A percentile compares a stretch with the other conserved stretches of the same genome.
Evolutionary conservation across 2,797 vertebrate species (phyloP).

Genomic region (Galaxias olidus): DNA sequence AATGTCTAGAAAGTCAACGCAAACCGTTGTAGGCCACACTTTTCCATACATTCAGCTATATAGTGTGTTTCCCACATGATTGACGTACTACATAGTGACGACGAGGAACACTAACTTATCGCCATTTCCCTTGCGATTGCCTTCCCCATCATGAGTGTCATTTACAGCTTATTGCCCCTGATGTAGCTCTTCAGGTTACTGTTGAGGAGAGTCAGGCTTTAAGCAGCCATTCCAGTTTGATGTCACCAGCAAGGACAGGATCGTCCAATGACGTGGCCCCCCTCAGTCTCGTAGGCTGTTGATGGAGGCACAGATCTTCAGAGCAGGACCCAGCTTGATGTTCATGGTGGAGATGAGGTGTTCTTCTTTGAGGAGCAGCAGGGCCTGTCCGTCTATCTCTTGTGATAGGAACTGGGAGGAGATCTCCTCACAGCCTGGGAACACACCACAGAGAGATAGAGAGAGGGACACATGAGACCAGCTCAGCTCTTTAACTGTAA

Average conservation of each 20-base stretch:
- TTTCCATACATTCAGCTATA: slow-evolving; percentile 14
- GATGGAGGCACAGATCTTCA: slow-evolving; percentile 99
- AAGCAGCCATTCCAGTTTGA: slow-evolving; percentile 10
- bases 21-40: slow-evolving; percentile 24
- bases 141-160: too few relatives aligned
- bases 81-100: slow-evolving; percentile 5
- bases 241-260: slow-evolving; percentile 4
- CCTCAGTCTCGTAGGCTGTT: slow-evolving; percentile 92
- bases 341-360: slow-evolving; percentile 99
- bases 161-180: too few relatives aligned
- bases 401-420: slow-evolving; percentile 95
- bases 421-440: slow-evolving; percentile 92
- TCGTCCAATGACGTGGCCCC: neutral
- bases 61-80: slow-evolving; percentile 4
- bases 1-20: slow-evolving; percentile 48
- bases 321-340: slow-evolving; percentile 96
- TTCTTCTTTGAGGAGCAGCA: slow-evolving; percentile 94
- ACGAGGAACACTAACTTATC: too few relatives aligned
- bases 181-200: too few relatives aligned
- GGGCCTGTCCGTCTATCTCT: slow-evolving; percentile 98
- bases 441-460: neutral
- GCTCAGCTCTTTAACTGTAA: too few relatives aligned
- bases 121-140: too few relatives aligned
- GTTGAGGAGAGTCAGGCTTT: too few relatives aligned
- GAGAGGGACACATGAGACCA: neutral